These are phyloP conservation scores for Orthonychiurus folsomi DNA, from an alignment of 2,888 invertebrate species.

Conservation along the genomic window DNA sequence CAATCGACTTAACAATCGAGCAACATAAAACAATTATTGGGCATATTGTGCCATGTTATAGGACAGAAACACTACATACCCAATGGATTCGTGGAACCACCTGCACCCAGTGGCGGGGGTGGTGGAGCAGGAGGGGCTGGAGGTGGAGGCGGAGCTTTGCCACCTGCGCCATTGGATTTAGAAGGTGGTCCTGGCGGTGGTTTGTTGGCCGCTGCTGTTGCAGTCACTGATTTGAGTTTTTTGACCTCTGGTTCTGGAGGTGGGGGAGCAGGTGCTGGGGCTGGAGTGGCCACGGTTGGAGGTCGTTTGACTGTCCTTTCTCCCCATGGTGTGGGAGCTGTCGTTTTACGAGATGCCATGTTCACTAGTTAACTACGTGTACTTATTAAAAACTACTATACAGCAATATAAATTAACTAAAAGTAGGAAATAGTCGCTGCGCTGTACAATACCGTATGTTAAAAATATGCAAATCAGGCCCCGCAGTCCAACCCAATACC, in stretches of 20 bases:
- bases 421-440: too few species aligned
- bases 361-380: too few species aligned
- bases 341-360: not conserved
- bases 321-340: constrained; percentile 24
- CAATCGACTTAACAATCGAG: not conserved
- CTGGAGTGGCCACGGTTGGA: constrained; percentile 13
- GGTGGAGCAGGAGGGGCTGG: constrained; percentile 60
- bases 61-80: too few species aligned
- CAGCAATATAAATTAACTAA: too few species aligned
- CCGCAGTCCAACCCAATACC: too few species aligned
- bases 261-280: constrained; percentile 5
- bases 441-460: too few species aligned
- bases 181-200: not conserved
- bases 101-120: constrained; percentile 55
- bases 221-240: too few species aligned
- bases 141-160: not conserved
- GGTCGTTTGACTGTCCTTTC: constrained; percentile 13
- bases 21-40: not conserved
- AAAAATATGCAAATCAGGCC: too few species aligned
- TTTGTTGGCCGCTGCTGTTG: constrained; percentile 4
- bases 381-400: too few species aligned
- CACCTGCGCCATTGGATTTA: not conserved
- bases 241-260: not conserved
- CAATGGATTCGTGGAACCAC: constrained; percentile 45
- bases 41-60: too few species aligned